A percentile compares a stretch with the other conserved stretches of the same genome.
Conservation (phyloP, 2,113 vertebrate genomes). For the Antechinus stuartii region DNA sequence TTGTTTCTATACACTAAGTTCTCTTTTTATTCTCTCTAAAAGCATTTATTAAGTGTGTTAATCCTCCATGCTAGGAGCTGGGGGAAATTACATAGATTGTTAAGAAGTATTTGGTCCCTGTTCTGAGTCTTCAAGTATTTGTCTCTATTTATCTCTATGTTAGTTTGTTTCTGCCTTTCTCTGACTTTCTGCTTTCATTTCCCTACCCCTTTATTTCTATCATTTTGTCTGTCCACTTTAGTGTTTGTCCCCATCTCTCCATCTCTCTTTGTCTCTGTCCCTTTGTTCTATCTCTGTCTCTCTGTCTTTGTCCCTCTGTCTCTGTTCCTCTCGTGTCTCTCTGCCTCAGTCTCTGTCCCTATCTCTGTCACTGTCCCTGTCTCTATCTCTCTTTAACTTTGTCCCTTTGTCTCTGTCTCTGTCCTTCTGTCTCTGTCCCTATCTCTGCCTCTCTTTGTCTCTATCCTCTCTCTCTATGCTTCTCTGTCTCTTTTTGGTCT, state of each 20-base stretch:
- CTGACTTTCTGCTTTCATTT: neutral
- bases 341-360: neutral
- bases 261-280: neutral
- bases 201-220: neutral
- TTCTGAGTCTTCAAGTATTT: neutral
- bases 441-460: neutral
- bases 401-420: neutral
- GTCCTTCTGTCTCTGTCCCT: neutral
- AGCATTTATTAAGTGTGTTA: neutral
- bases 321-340: too few relatives aligned
- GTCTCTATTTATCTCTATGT: neutral
- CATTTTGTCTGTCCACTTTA: neutral
- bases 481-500: neutral
- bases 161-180: neutral
- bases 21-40: neutral
- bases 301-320: neutral
- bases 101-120: neutral
- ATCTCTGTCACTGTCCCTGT: neutral
- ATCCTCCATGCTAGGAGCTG: neutral
- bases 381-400: neutral
- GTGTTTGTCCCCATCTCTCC: neutral
- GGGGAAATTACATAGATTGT: neutral
- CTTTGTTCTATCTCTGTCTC: neutral
- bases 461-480: too few relatives aligned
- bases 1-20: neutral